These are phyloP conservation scores for Trichechus manatus DNA, from an alignment of 2,113 vertebrate genomes.

Conservation along the genomic window DNA sequence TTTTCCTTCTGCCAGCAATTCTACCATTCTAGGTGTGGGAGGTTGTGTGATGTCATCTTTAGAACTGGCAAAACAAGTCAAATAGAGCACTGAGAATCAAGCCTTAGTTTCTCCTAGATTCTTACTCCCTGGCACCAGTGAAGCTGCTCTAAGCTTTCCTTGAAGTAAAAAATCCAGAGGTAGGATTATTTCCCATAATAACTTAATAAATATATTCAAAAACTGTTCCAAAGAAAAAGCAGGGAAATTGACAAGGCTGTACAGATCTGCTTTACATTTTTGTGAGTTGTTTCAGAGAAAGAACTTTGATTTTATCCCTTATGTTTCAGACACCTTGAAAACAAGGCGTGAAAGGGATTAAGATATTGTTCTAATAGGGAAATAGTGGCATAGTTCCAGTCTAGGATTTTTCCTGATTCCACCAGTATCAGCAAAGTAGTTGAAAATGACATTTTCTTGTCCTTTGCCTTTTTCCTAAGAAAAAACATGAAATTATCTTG, in stretches of 20 bases:
- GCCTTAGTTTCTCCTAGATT: slow-evolving; percentile 14
- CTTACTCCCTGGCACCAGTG: background rate
- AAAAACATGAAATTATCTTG: background rate
- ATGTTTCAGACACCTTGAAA: background rate
- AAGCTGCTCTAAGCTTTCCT: background rate
- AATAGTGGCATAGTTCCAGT: background rate
- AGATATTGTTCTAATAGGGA: background rate
- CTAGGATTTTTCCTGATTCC: slow-evolving; percentile 5
- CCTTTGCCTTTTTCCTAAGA: slow-evolving; percentile 6
- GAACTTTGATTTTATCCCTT: background rate
- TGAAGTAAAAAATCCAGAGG: background rate
- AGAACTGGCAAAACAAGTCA: background rate
- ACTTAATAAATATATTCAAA: background rate
- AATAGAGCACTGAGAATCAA: background rate
- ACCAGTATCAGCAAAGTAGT: background rate
- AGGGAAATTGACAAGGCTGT: background rate
- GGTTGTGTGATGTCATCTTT: background rate
- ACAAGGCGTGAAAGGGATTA: background rate
- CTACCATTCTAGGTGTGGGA: background rate
- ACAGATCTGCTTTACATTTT: background rate
- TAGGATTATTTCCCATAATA: background rate
- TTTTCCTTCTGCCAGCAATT: background rate
- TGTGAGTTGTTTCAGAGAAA: slow-evolving; percentile 1
- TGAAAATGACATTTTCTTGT: background rate
- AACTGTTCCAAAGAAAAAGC: background rate